Evolutionary conservation across 2,888 invertebrate genomes (phyloP), one percentile per base, ranked within the genome.

Genomic region (Apotomis turbidana): DNA sequence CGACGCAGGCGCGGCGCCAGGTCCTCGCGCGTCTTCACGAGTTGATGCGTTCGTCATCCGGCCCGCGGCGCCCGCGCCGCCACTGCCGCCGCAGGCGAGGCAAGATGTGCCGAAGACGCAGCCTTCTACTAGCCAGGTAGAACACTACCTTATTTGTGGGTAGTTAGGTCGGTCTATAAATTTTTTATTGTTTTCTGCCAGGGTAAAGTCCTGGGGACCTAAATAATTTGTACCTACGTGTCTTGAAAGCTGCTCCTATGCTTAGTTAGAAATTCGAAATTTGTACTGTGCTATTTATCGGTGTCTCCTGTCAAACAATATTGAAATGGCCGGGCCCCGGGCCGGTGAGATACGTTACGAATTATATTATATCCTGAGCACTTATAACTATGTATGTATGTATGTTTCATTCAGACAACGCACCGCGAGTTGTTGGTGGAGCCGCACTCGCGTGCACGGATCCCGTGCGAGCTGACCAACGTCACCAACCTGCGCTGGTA

Each of bases 11-110:
- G 90, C 90, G 0, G 90, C 91, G 12, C 90, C 93, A 2, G 90
- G 90, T 0, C 86, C 87, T 44, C 84, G 90, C 4, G 89, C 90
- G 9, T 90, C 91, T 3, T 87, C 90, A 0, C 82, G 90, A 0
- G 86, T 92, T 10, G 92, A 91, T 80, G 88, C 91, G 15, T 91
- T 92, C 80, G 91, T 93, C 10, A 93, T 93, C 76, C 79, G 92
- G 0, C 92, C 92, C 0, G 87, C 88, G 61, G 86, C 85, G 27
- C 85, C 84, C 27, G 79, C 77, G 41, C 80, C 75, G 62, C 78
- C 78, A 60, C 71, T 74, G 67, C 78, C 76, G 49, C 78, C 76
- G 73, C 80, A 77, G 41, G 77, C 81, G 62, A 79, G 83, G 15
- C 84, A 85, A 63, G 83, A 85, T 41, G 6, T 6, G 74, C 82